phyloP scores from a whole-genome alignment of 2,888 invertebrate genomes.

The Bursaphelenchus okinawaensis region DNA sequence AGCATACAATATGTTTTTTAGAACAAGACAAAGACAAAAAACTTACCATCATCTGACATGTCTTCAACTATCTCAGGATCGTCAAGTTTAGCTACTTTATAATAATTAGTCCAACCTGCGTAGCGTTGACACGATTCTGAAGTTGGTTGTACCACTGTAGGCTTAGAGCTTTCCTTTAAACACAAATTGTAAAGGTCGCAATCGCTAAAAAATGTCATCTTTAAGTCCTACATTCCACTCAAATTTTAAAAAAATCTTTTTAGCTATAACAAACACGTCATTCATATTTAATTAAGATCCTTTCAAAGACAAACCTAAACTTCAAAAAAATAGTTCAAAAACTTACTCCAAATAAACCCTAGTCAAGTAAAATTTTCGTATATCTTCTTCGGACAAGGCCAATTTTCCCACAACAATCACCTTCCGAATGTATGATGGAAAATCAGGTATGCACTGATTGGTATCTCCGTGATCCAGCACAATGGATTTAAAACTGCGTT shows the following conservation, averaged over 20 bases:
- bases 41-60: not conserved
- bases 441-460: not conserved
- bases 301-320: no score
- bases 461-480: not conserved
- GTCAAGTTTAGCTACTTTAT: not conserved
- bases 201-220: constrained; percentile 12
- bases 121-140: not conserved
- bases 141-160: not conserved
- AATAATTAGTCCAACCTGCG: not conserved
- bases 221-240: no score
- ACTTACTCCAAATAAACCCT: not conserved
- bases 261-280: no score
- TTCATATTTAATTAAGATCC: no score
- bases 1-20: no score
- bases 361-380: not conserved
- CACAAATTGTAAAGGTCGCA: constrained; percentile 6
- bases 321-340: no score
- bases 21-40: no score
- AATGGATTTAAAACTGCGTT: no score
- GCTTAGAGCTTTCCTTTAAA: not conserved
- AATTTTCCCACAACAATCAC: not conserved
- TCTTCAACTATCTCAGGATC: not conserved
- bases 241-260: no score
- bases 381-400: not conserved
- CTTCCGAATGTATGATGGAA: not conserved